Evolutionary conservation across 2,888 invertebrate species (phyloP).

Genomic region (Cristatella mucedo): DNA sequence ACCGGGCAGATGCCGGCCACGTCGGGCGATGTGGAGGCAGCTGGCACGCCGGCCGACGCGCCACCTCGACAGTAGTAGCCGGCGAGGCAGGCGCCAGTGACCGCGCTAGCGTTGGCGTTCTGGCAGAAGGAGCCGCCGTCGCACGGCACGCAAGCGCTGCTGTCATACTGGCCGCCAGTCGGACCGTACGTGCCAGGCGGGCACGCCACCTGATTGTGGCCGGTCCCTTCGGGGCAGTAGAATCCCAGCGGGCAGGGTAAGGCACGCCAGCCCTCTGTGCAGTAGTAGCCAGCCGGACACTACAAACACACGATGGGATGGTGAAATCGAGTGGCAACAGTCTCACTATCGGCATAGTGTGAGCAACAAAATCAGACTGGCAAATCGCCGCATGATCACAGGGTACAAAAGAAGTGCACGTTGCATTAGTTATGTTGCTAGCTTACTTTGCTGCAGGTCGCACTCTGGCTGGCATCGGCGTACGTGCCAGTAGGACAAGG

Average conservation of each 20-base stretch:
- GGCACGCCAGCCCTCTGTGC: slow-evolving; percentile 19
- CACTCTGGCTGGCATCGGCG: slow-evolving; percentile 18
- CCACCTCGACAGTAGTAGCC: slow-evolving; percentile 28
- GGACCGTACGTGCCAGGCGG: slow-evolving; percentile 28
- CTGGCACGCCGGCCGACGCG: slow-evolving; percentile 20
- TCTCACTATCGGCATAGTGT: too few relatives aligned
- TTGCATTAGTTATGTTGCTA: too few relatives aligned
- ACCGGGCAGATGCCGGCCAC: slow-evolving; percentile 27
- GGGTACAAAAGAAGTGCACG: too few relatives aligned
- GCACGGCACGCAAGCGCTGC: slow-evolving; percentile 22
- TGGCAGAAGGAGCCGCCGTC: slow-evolving; percentile 25
- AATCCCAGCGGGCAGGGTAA: slow-evolving; percentile 24
- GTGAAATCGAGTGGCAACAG: too few relatives aligned
- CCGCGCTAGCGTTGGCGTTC: slow-evolving; percentile 19
- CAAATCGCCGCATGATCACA: too few relatives aligned
- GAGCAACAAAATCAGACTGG: too few relatives aligned
- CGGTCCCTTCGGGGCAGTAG: slow-evolving; percentile 24
- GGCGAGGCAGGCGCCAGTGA: slow-evolving; percentile 25
- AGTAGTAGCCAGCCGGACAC: slow-evolving; percentile 27
- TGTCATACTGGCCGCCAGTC: slow-evolving; percentile 18
- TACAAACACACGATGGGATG: slow-evolving; percentile 17
- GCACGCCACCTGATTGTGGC: slow-evolving; percentile 24
- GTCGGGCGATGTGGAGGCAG: slow-evolving; percentile 15
- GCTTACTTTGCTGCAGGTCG: too few relatives aligned
- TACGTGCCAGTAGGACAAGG: slow-evolving; percentile 24